Evolutionary conservation across 1,140 invertebrate genomes (phyloP).

Genomic region (Papilio polytes): DNA sequence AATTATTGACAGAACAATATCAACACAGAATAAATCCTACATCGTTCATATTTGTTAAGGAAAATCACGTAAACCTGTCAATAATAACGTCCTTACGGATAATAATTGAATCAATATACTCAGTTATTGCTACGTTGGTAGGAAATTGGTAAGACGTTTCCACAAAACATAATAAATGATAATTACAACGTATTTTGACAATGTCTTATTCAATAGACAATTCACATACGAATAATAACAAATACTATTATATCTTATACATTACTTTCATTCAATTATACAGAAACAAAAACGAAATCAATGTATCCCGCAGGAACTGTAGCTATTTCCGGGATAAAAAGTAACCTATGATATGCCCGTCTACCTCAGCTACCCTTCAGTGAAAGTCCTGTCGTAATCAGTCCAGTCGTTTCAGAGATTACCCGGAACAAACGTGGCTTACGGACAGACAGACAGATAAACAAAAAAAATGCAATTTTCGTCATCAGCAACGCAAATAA

Average conservation of each 20-base stretch:
- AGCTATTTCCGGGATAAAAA: too few relatives aligned
- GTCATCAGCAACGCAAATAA: too few relatives aligned
- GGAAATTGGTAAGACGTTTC: not conserved
- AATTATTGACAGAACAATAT: not conserved
- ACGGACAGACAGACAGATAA: too few relatives aligned
- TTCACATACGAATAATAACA: not conserved
- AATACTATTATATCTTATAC: not conserved
- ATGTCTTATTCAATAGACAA: not conserved
- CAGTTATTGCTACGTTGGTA: not conserved
- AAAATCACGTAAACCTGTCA: slow-evolving; percentile 23
- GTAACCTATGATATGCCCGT: too few relatives aligned
- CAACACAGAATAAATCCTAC: slow-evolving; percentile 13
- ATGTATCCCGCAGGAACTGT: too few relatives aligned
- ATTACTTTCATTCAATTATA: not conserved
- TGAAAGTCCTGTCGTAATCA: too few relatives aligned
- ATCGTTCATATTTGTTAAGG: slow-evolving; percentile 16
- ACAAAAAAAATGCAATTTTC: too few relatives aligned
- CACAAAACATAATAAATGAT: slow-evolving; percentile 10
- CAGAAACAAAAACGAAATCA: not conserved
- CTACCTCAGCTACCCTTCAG: too few relatives aligned
- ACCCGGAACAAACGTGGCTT: too few relatives aligned
- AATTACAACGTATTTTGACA: not conserved
- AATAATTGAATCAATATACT: slow-evolving; percentile 25
- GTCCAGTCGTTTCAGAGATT: too few relatives aligned
- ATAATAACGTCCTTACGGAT: slow-evolving; percentile 9